Evolutionary conservation across 37 sponge, comb jelly and placozoan species (phyloP), one percentile per base, ranked within the genome.

Genomic region (Chondrilla cf. caribensis): DNA sequence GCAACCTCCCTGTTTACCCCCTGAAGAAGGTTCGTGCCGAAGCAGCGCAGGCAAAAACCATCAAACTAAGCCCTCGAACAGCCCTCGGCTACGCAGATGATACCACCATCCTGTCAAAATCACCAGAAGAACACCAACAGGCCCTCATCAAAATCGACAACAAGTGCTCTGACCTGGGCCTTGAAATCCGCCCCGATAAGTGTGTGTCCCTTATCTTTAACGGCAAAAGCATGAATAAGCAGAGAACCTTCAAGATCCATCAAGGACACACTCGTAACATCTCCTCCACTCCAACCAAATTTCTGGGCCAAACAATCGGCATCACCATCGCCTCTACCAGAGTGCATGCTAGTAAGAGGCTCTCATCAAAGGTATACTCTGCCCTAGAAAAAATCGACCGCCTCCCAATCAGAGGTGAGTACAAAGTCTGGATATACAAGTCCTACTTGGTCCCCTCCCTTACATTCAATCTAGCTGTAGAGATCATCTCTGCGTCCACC

Each of bases 81-180:
- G n/a, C n/a, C n/a, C n/a, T n/a, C n/a, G 82, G 68, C 32, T 81
- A 36, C 65, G 82, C 82, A 38, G 82, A 81, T 17, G 68, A 81
- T 68, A 44, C 70, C 0, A 67, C 83, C 42, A 40, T 39, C 1
- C 67, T 67, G 47, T 70, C 70, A 19, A 8, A 67, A 3, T 28
- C 18, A 28, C 22, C n/a, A 40, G 25, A n/a, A 11, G 79, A 78
- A 21, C 79, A 78, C 29, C n/a, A 78, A 47, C 6, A 4, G 21
- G 57, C 57, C 9, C 79, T 78, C 29, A 54, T 4, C 25, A 18
- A 78, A 44, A 31, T 78, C 4, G 79, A 78, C 31, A 15, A 8
- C 8, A 17, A 9, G 7, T 78, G 58, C 57, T 2, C 4, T 19
- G 58, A 67, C 26, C 25, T 81, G 38, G 24, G 58, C 26, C 5